These are phyloP conservation scores for Plectropomus leopardus DNA, from an alignment of 2,113 vertebrate genomes.

Conservation along the genomic window DNA sequence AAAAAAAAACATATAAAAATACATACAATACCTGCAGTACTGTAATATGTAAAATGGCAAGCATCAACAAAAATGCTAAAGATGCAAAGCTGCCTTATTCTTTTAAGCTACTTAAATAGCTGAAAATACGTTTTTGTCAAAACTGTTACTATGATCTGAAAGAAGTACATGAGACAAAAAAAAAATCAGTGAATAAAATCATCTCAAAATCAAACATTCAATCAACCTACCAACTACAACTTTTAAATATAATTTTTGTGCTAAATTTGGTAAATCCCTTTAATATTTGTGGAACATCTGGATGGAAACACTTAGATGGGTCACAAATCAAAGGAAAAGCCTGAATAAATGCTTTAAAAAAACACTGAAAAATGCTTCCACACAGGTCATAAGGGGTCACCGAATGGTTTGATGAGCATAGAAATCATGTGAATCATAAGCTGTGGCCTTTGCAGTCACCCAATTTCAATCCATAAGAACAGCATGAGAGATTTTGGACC, in stretches of 20 bases:
- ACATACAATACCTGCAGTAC: not conserved
- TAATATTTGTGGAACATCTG: not conserved
- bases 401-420: not conserved
- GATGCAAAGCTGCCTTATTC: not conserved
- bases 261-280: not conserved
- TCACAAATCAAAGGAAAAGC: not conserved
- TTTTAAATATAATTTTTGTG: not conserved
- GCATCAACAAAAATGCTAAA: not conserved
- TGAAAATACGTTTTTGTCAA: too few relatives aligned
- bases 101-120: too few relatives aligned
- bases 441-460: not conserved
- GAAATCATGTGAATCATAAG: not conserved
- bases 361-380: not conserved
- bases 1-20: not conserved
- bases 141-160: too few relatives aligned
- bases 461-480: not conserved
- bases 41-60: not conserved
- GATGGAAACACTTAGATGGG: not conserved
- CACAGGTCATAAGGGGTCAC: not conserved
- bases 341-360: not conserved
- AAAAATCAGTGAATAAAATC: too few relatives aligned
- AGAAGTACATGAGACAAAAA: too few relatives aligned
- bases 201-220: too few relatives aligned
- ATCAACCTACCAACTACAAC: too few relatives aligned
- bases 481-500: not conserved